These are phyloP conservation scores for Dicrurus megarhynchus DNA, from an alignment of 2,113 vertebrate genomes.

Conservation along the genomic window DNA sequence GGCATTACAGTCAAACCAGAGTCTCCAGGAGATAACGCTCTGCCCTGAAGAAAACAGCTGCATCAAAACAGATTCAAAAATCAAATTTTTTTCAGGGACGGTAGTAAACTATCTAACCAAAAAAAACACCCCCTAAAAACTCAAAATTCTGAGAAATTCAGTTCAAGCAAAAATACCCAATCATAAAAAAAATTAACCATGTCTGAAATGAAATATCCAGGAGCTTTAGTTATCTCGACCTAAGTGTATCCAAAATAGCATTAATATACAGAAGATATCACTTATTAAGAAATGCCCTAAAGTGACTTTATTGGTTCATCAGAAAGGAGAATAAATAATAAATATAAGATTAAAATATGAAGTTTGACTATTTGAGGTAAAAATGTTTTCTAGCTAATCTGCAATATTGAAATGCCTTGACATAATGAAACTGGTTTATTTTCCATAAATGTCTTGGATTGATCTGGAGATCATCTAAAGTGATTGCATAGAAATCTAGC, in stretches of 20 bases:
- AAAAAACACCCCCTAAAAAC: neutral
- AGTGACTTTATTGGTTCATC: neutral
- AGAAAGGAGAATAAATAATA: neutral
- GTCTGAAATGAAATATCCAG: neutral
- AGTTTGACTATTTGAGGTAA: neutral
- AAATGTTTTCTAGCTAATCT: neutral
- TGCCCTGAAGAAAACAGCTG: neutral
- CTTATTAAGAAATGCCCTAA: neutral
- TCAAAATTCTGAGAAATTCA: neutral
- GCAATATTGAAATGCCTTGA: neutral
- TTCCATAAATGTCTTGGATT: neutral
- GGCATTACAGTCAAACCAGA: neutral
- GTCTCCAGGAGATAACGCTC: accelerated
- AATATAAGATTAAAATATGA: neutral
- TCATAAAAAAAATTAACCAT: neutral
- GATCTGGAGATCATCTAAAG: neutral
- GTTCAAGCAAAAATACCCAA: neutral
- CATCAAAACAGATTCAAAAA: neutral
- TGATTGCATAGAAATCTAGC: neutral
- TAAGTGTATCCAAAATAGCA: neutral
- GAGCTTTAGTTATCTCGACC: neutral
- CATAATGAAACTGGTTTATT: neutral
- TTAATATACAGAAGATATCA: neutral
- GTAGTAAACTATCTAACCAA: neutral
- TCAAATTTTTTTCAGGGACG: neutral